Evolutionary conservation across 2,113 vertebrate species (phyloP), one percentile per base, ranked within the genome.

Genomic region (Phasianus colchicus): DNA sequence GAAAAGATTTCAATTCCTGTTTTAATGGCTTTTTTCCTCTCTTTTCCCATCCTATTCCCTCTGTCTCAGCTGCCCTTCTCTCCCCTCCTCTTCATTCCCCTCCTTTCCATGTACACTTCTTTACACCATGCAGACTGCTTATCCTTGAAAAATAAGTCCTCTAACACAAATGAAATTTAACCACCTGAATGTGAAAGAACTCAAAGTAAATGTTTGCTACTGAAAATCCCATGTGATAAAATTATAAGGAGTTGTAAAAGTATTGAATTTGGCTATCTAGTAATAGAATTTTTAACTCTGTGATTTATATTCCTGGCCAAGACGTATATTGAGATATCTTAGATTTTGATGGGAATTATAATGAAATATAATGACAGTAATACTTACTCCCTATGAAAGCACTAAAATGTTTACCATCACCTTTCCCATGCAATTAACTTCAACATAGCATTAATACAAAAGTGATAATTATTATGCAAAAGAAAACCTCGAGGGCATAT

Each of bases 381-480:
- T 65, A 58, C 48, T 80, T 81, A 36, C 43, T 79, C 67, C 15
- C 55, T 88, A 16, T 64, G 82, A 89, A 87, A 87, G 54, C n/a
- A 83, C 29, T 79, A 50, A 78, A 86, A 89, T 91, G 19, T 86
- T 94, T 66, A 63, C 63, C 71, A 27, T 89, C 85, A 79, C 48
- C 66, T 85, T 89, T 92, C 84, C 77, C 58, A 76, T 81, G 32
- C 45, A 92, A 94, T 93, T 90, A 87, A 79, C 45, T 93, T 94
- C 64, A 87, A 79, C 30, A 42, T 36, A 48, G 34, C 78, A 40
- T 42, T 69, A 88, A 79, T 92, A 79, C 73, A 86, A 67, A 13
- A 60, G 7, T 32, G 43, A 38, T 72, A 70, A 45, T 90, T 83
- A 43, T 75, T 93, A 95, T 65, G 25, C 69, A 88, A 52, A 88